phyloP scores from a whole-genome alignment of 2,888 invertebrate species.

The Dendrolimus houi region DNA sequence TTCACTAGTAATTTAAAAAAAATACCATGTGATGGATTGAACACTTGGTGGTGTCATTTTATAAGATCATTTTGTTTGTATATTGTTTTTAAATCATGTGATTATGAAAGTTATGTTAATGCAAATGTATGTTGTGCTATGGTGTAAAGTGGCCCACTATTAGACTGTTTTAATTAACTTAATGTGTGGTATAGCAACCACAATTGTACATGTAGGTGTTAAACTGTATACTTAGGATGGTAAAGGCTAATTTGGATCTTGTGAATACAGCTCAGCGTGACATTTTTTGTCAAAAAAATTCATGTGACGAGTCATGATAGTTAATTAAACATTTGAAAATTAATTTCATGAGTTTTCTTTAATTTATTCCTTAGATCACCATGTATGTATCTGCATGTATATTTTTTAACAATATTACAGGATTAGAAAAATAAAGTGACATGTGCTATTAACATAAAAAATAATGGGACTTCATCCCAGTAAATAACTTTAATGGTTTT shows the following conservation, averaged over 20 bases:
- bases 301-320: slow-evolving; percentile 44
- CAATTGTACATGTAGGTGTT: slow-evolving; percentile 21
- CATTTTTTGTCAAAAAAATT: slow-evolving; percentile 61
- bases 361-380: too few species aligned
- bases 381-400: too few species aligned
- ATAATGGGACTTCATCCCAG: too few species aligned
- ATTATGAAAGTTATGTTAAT: slow-evolving; percentile 56
- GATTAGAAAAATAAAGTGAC: too few species aligned
- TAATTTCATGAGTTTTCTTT: background rate
- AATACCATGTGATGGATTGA: background rate
- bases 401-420: too few species aligned
- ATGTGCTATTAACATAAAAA: too few species aligned
- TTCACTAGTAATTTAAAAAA: background rate
- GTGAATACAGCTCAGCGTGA: slow-evolving; percentile 42
- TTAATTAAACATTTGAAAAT: slow-evolving; percentile 15
- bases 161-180: slow-evolving; percentile 36
- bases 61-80: slow-evolving; percentile 24
- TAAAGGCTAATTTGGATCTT: slow-evolving; percentile 13
- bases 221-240: slow-evolving; percentile 11
- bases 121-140: slow-evolving; percentile 37
- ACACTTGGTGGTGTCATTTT: too few species aligned
- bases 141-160: slow-evolving; percentile 35
- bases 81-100: slow-evolving; percentile 54
- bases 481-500: too few species aligned
- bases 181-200: slow-evolving; percentile 32